A percentile compares a stretch with the other conserved stretches of the same genome.
These are phyloP conservation scores for Patella ulyssiponensis DNA, from an alignment of 2,888 invertebrate species.

Conservation along the genomic window DNA sequence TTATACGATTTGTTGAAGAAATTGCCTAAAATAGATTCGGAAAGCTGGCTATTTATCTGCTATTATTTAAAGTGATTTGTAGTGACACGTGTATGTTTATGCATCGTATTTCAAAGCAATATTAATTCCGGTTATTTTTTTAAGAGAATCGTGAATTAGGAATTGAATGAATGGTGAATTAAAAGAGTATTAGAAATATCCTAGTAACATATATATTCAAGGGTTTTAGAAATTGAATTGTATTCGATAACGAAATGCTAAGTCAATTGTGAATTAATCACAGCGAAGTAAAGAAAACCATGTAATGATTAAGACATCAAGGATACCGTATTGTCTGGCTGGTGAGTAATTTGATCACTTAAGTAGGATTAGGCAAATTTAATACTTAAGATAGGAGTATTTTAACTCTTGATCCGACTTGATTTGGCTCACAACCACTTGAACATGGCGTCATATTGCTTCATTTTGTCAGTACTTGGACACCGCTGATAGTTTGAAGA, in stretches of 20 bases:
- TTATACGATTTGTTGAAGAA: no score
- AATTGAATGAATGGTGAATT: no score
- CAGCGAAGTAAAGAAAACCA: not conserved
- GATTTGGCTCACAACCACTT: conserved; percentile 5
- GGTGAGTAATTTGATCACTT: conserved; percentile 3
- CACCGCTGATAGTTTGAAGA: conserved; percentile 19
- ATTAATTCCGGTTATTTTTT: no score
- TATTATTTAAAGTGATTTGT: no score
- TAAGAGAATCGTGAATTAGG: no score
- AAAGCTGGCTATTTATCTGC: no score
- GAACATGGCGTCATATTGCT: conserved; percentile 26
- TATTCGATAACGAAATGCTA: not conserved
- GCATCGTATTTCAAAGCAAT: no score
- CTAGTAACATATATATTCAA: conserved; percentile 1
- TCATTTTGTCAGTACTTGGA: conserved; percentile 18
- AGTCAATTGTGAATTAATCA: not conserved
- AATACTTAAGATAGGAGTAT: conserved; percentile 7
- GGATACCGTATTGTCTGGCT: conserved; percentile 3
- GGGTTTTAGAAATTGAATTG: not conserved
- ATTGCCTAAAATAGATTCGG: no score
- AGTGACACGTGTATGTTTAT: no score
- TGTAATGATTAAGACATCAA: not conserved
- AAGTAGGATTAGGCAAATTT: conserved; percentile 5
- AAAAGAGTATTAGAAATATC: not conserved
- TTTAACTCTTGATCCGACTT: conserved; percentile 9